A percentile compares a stretch with the other conserved stretches of the same genome.
phyloP scores from a whole-genome alignment of 2,888 invertebrate genomes.

The Poecilobothrus nobilitatus region DNA sequence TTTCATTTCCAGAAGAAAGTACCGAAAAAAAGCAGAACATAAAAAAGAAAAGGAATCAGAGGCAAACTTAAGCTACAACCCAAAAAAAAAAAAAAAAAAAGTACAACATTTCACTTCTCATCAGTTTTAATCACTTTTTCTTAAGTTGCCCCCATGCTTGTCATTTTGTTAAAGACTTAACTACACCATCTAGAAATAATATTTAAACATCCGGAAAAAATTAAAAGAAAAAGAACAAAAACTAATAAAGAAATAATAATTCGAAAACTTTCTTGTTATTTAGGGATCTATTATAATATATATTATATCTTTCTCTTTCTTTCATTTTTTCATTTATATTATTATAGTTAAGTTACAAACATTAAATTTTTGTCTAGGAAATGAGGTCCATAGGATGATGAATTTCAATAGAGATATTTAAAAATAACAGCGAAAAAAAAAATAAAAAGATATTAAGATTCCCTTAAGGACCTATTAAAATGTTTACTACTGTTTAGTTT shows the following conservation, averaged over 20 bases:
- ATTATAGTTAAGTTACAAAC: too few species aligned
- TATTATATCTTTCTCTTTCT: too few species aligned
- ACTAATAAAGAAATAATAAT: not conserved
- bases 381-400: not conserved
- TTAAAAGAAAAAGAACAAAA: not conserved
- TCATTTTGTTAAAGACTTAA: not conserved
- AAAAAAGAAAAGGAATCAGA: too few species aligned
- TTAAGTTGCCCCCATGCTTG: not conserved
- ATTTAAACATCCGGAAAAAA: slow-evolving; percentile 1
- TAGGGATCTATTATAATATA: not conserved
- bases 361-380: not conserved
- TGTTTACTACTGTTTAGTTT: not conserved
- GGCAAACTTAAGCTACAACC: too few species aligned
- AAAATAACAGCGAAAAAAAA: not conserved
- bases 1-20: too few species aligned
- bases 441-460: not conserved
- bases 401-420: not conserved
- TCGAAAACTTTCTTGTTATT: not conserved
- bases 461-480: slow-evolving; percentile 4
- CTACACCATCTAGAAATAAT: not conserved
- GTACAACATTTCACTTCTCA: not conserved
- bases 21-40: too few species aligned
- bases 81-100: too few species aligned
- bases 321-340: not conserved
- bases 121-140: slow-evolving; percentile 4